Evolutionary conservation across 1,140 invertebrate genomes (phyloP), one percentile per base, ranked within the genome.

Genomic region (Drosophila kohkoa): DNA sequence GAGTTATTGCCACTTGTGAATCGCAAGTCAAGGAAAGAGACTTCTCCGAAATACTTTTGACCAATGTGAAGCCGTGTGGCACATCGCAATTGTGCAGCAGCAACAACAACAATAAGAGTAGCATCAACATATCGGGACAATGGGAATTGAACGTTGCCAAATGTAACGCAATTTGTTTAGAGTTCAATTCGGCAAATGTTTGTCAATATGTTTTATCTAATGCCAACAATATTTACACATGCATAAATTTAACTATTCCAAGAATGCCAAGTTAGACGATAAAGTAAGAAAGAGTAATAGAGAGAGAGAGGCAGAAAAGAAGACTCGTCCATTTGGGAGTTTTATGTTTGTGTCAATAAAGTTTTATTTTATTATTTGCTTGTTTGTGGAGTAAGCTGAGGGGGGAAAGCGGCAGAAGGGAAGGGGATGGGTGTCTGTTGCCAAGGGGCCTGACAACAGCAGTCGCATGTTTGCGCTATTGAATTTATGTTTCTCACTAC

Each of bases 131-230:
- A 59, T n/a, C n/a, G 25, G 6, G 57, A 38, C 68, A 55, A 48
- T 65, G 30, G 16, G 20, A 30, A 57, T 20, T 54, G 66, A 74
- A 54, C 11, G 46, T 67, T 35, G 38, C 60, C 28, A 54, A 54
- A 35, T 75, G 66, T 70, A 45, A 13, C 45, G 63, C 70, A 82
- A 87, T 87, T 87, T 87, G 79, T 82, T 87, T 80, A 77, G 77
- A 76, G 66, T 87, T 82, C 69, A 58, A 88, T 80, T 80, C 80
- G 64, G 82, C 67, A 80, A 87, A 88, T 88, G 77, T 88, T 87
- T 87, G 83, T 82, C 83, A 87, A 87, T 87, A 87, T 82, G 83
- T 87, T 88, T 87, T 87, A 87, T 88, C 82, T 72, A 80, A 82
- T 72, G 81, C 77, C 83, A 82, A 87, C 83, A 88, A 88, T 88